Conservation (phyloP, 1,140 invertebrate genomes). For the Drosophila seguyi region DNA sequence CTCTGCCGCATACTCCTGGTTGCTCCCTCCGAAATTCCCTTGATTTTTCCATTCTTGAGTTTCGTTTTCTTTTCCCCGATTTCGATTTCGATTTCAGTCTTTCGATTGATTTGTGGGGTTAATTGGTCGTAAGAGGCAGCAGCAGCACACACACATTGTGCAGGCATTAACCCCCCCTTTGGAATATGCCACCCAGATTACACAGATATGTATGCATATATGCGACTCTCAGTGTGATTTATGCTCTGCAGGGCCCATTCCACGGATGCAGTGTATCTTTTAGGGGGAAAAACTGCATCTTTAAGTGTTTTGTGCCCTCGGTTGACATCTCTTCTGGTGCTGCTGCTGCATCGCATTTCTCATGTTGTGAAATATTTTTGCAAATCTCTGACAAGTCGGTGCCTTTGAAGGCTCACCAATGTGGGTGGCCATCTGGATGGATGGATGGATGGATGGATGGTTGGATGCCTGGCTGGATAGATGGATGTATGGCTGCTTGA, state of each 20-base stretch:
- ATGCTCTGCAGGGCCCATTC: constrained; percentile 16
- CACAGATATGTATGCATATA: constrained; percentile 1
- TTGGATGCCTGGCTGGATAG: constrained; percentile 19
- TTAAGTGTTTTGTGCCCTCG: constrained; percentile 75
- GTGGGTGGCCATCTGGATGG: constrained; percentile 64
- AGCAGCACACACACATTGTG: constrained; percentile 1
- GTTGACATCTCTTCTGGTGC: constrained; percentile 65
- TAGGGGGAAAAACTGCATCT: constrained; percentile 38
- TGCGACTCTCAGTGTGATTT: constrained; percentile 39
- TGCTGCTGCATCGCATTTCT: constrained; percentile 70
- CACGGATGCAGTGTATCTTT: constrained; percentile 20
- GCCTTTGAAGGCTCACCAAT: constrained; percentile 58
- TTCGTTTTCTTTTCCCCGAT: constrained; percentile 17
- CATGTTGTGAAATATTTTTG: constrained; percentile 80
- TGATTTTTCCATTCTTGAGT: constrained; percentile 10
- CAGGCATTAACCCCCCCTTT: constrained; percentile 38
- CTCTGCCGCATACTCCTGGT: constrained; percentile 9
- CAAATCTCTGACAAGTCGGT: constrained; percentile 65
- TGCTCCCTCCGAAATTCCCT: constrained; percentile 5
- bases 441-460: constrained; percentile 16
- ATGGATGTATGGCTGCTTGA: constrained; percentile 14
- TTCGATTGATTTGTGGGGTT: constrained; percentile 70
- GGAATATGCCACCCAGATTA: constrained; percentile 27
- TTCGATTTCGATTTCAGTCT: constrained; percentile 31
- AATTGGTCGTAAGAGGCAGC: constrained; percentile 41